A percentile compares a stretch with the other conserved stretches of the same genome.
These are phyloP conservation scores for Echinometra lucunter DNA, from an alignment of 53 echinoderm and acorn worm genomes.

Conservation along the genomic window DNA sequence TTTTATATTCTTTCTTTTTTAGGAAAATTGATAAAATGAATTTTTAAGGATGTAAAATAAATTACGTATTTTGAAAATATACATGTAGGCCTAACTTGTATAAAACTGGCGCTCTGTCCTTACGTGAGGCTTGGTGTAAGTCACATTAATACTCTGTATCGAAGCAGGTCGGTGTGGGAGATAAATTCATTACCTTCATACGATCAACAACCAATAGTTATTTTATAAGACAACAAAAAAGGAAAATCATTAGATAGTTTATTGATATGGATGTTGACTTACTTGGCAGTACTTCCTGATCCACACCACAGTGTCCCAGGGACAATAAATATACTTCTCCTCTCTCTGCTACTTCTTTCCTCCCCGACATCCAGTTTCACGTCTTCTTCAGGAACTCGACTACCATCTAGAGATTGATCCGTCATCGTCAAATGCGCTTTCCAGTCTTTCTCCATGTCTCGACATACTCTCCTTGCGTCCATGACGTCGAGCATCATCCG, in stretches of 20 bases:
- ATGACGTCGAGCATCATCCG: conserved; percentile 2
- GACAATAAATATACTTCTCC: conserved; percentile 76
- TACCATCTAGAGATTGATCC: not conserved
- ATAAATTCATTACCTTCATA: not conserved
- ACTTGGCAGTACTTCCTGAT: conserved; percentile 72
- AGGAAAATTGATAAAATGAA: no score
- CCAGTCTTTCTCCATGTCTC: conserved; percentile 50
- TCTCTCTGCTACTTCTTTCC: conserved; percentile 32
- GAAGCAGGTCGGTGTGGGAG: not conserved
- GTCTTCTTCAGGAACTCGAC: not conserved
- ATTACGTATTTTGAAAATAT: no score
- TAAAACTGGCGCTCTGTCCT: no score
- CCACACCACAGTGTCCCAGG: conserved; percentile 97
- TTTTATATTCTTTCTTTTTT: no score
- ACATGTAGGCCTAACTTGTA: no score
- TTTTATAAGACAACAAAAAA: no score
- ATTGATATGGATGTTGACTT: not conserved
- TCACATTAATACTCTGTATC: not conserved
- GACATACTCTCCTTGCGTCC: conserved; percentile 11
- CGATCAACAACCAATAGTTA: no score
- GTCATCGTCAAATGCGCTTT: conserved; percentile 25
- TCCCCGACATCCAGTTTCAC: conserved; percentile 4
- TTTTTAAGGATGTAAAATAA: no score
- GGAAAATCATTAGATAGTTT: no score
- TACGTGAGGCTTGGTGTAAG: not conserved